phyloP scores from a whole-genome alignment of 2,797 vertebrate species.

The Vireo griseus region DNA sequence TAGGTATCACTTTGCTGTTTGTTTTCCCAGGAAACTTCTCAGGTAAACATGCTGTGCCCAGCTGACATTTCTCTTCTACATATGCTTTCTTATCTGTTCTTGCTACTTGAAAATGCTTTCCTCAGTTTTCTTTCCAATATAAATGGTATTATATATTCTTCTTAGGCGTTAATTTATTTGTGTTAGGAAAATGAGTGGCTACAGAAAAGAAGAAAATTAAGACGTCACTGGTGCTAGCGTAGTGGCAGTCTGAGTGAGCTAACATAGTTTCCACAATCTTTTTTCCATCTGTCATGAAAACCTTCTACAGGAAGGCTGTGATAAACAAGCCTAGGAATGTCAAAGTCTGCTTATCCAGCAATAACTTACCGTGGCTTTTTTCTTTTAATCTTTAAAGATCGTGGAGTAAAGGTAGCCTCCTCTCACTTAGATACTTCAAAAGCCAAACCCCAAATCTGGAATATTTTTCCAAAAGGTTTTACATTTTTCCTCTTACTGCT shows the following conservation, averaged over 20 bases:
- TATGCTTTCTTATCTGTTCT: background rate
- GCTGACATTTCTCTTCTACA: background rate
- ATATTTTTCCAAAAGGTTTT: background rate
- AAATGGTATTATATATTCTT: background rate
- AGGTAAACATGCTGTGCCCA: background rate
- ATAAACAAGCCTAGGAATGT: background rate
- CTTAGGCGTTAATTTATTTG: background rate
- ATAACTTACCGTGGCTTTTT: background rate
- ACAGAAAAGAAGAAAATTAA: background rate
- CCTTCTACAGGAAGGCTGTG: background rate
- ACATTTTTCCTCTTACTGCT: background rate
- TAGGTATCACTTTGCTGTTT: background rate
- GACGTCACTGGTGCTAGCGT: background rate
- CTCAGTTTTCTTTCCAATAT: background rate
- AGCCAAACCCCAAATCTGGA: background rate
- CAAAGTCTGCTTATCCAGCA: background rate
- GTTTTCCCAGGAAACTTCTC: background rate
- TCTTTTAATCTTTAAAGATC: background rate
- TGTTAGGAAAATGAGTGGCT: background rate
- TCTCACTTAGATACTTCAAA: background rate
- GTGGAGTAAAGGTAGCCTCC: background rate
- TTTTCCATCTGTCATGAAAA: background rate
- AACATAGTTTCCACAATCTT: constrained; percentile 1
- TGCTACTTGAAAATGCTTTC: background rate
- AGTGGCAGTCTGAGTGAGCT: background rate